A percentile compares a stretch with the other conserved stretches of the same genome.
These are phyloP conservation scores for Trypoxylon attenuatum DNA, from an alignment of 2,888 invertebrate genomes.

Conservation along the genomic window DNA sequence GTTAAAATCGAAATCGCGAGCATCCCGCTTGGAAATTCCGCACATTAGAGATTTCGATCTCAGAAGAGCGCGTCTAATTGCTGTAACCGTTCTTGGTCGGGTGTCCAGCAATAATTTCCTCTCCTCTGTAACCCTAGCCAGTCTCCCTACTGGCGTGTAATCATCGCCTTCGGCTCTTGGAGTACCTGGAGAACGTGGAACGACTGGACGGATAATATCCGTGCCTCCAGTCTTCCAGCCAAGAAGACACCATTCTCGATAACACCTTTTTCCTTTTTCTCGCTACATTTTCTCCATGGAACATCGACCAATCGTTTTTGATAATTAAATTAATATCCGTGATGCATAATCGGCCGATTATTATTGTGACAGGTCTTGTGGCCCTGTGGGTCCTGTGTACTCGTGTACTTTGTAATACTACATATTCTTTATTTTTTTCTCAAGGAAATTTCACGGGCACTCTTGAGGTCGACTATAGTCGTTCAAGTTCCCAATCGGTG, in stretches of 20 bases:
- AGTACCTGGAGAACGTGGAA: conserved; percentile 19
- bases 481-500: no score
- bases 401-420: no score
- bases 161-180: conserved; percentile 38
- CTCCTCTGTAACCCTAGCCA: conserved; percentile 15
- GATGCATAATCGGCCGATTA: no score
- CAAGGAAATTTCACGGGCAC: no score
- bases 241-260: conserved; percentile 14
- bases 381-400: no score
- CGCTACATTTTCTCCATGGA: no score
- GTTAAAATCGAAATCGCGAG: background rate
- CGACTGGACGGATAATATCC: conserved; percentile 13
- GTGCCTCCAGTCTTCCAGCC: conserved; percentile 4
- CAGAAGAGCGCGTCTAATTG: conserved; percentile 41
- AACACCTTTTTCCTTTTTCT: no score
- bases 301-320: no score
- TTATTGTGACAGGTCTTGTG: no score
- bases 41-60: conserved; percentile 35
- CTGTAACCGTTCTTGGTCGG: conserved; percentile 39
- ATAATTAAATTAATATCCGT: no score
- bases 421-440: no score
- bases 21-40: background rate
- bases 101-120: conserved; percentile 30
- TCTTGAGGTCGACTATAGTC: no score
- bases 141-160: conserved; percentile 19